A percentile compares a stretch with the other conserved stretches of the same genome.
phyloP scores from a whole-genome alignment of 30 jellyfish, hydroid and myxozoan species.

The Aurelia coerulea region DNA sequence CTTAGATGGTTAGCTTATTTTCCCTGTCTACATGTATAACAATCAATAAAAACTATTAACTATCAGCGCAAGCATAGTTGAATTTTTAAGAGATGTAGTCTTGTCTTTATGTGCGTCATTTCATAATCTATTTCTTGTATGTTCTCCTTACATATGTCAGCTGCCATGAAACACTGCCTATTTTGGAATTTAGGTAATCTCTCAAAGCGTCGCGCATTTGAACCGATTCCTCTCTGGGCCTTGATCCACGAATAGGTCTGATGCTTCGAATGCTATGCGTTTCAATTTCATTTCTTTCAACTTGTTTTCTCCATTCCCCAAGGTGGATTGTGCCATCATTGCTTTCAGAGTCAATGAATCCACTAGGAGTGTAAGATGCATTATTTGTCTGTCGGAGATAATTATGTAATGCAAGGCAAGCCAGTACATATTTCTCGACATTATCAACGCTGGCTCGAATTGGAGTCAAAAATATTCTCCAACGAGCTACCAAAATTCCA shows the following conservation, averaged over 20 bases:
- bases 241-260: slow-evolving; percentile 35
- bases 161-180: background rate
- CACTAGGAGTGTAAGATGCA: no score
- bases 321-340: no score
- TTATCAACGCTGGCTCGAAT: slow-evolving; percentile 31
- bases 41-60: no score
- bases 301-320: background rate
- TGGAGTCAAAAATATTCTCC: background rate
- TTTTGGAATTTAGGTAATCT: slow-evolving; percentile 1
- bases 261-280: slow-evolving; percentile 1
- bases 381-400: slow-evolving; percentile 5
- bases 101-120: no score
- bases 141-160: no score
- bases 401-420: slow-evolving; percentile 28
- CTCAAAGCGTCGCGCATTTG: slow-evolving; percentile 18
- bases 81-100: no score
- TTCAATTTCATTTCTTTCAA: background rate
- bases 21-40: no score
- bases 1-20: no score
- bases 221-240: slow-evolving; percentile 20
- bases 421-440: slow-evolving; percentile 23
- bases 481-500: no score
- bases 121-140: no score
- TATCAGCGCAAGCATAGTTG: no score
- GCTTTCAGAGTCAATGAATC: no score